Base-by-base conservation (phyloP, 1,140 invertebrate species). In the Tetramorium alpestre region DNA sequence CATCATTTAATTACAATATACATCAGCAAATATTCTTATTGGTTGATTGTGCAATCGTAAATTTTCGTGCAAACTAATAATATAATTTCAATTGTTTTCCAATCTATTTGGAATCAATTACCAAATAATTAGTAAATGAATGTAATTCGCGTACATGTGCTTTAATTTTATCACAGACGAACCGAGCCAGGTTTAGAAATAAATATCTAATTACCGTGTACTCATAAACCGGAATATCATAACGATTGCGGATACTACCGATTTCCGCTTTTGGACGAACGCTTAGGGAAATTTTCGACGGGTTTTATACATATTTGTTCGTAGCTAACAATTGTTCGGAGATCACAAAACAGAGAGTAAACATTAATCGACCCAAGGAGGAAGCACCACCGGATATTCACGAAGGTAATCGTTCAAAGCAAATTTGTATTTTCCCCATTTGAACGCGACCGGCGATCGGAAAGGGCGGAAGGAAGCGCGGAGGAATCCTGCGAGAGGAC, bases 361-460 rank as follows among this genome's bases (percentile, higher is more conserved):
- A 75, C 33, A 56, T 60, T 84, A 75, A 75, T 73, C 54, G 28
- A 22, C 25, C 18, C 38, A n/a, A 58, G 28, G 28, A 58, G 54
- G n/a, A 82, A 73, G 25, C 41, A 13, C 13, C 41, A 33, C 7
- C 28, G 54, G 25, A 60, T 84, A 84, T 84, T 84, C 44, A 72
- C 41, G 13, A 7, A 7, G 33, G 22, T 25, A 49, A 75, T 62
- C 11, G 7, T 33, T 73, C 54, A n/a, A 60, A 33, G 60, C 38
- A 49, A 58, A 44, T 41, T 73, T 38, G 65, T 56, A 28, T 70
- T 81, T 58, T 10, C 10, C 10, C 38, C 28, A 33, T 80, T 80
- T 80, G 22, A 38, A 67, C 41, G n/a, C 18, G 60, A 60, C 16
- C 22, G 28, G 33, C 7, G 8, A 80, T 58, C 6, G 33, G 28